Conservation (phyloP, 2,113 vertebrate species). For the Elgaria multicarinata region DNA sequence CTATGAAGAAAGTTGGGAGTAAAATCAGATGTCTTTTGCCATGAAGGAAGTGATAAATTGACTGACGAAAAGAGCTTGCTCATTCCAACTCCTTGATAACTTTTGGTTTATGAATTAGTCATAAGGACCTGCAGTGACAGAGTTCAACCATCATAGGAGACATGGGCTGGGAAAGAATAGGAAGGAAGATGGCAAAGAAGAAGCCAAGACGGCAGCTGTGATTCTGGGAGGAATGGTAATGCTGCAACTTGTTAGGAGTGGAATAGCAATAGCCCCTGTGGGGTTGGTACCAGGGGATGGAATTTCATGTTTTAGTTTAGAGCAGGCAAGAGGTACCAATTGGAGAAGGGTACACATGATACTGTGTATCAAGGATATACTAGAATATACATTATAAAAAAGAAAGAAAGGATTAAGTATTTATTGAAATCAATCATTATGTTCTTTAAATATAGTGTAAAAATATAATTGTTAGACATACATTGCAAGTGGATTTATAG, state of each 20-base stretch:
- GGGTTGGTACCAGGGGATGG: not conserved
- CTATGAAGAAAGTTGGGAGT: not conserved
- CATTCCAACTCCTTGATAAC: constrained; percentile 2
- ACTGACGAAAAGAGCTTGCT: not conserved
- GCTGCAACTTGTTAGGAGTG: not conserved
- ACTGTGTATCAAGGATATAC: not conserved
- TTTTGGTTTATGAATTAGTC: constrained; percentile 26
- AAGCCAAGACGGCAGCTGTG: not conserved
- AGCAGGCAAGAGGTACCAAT: not conserved
- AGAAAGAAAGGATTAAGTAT: too few species aligned
- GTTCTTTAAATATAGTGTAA: too few species aligned
- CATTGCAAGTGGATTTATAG: too few species aligned
- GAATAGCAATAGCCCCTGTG: not conserved
- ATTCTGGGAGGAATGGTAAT: not conserved
- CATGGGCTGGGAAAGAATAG: not conserved
- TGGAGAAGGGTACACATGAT: not conserved
- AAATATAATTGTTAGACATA: too few species aligned
- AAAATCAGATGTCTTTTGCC: constrained; percentile 6
- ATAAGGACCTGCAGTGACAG: not conserved
- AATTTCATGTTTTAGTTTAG: not conserved
- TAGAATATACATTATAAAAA: not conserved
- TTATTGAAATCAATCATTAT: too few species aligned
- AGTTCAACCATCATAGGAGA: not conserved
- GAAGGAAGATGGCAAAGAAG: not conserved
- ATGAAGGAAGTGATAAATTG: constrained; percentile 9